Conservation (phyloP, 2,797 vertebrate genomes). For the Heterohyrax brucei region DNA sequence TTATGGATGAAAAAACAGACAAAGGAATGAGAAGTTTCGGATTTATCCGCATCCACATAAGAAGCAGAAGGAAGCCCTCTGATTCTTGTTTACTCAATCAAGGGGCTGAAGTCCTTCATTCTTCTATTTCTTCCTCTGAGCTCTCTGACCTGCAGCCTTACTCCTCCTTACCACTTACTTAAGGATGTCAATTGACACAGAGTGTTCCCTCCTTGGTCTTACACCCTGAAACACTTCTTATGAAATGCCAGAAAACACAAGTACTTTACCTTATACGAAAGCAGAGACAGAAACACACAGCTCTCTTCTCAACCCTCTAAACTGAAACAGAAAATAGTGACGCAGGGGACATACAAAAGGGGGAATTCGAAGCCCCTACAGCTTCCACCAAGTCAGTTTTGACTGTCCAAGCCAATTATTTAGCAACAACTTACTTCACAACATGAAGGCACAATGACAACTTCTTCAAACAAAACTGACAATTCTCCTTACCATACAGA, state of each 20-base stretch:
- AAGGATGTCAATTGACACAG: neutral
- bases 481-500: neutral
- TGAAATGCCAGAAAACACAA: neutral
- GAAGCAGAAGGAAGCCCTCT: neutral
- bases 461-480: neutral
- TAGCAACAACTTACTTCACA: conserved; percentile 2
- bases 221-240: neutral
- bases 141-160: neutral
- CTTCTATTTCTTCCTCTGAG: neutral
- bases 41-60: neutral
- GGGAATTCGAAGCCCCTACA: neutral
- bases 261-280: neutral
- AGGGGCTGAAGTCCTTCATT: neutral
- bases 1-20: conserved; percentile 33
- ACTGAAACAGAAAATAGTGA: neutral
- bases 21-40: neutral
- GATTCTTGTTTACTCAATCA: neutral
- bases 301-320: neutral
- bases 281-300: neutral
- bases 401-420: neutral
- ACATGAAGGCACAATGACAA: neutral
- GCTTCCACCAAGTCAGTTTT: neutral
- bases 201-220: neutral
- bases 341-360: neutral
- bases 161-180: neutral